Percentiles rank a stretch among this genome's conserved stretches.
Conservation (phyloP, 2,888 invertebrate genomes). For the Nowickia ferox region DNA sequence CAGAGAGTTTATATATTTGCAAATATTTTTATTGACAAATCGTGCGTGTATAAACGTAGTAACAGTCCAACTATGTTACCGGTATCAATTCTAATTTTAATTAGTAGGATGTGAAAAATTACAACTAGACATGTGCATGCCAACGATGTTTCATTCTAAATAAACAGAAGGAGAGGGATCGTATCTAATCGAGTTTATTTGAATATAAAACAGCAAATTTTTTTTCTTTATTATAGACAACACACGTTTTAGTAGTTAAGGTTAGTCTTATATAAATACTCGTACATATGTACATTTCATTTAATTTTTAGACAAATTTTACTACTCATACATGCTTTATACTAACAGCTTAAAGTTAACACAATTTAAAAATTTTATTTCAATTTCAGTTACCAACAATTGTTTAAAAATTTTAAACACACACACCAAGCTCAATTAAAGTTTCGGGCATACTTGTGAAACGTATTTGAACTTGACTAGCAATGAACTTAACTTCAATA, state of each 20-base stretch:
- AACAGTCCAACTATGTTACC: conserved; percentile 48
- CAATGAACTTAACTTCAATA: conserved; percentile 71
- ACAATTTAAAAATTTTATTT: conserved; percentile 20
- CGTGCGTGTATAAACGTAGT: no score
- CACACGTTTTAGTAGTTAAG: conserved; percentile 48
- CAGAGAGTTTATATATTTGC: no score
- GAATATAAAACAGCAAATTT: not conserved
- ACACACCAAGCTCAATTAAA: not conserved
- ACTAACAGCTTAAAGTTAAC: not conserved
- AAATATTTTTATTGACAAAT: no score
- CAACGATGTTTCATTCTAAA: conserved; percentile 27
- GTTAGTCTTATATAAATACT: conserved; percentile 33
- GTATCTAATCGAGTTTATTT: not conserved
- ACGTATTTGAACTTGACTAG: conserved; percentile 70
- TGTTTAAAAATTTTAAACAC: not conserved
- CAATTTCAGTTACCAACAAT: conserved; percentile 28
- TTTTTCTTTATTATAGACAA: not conserved
- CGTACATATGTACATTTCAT: not conserved
- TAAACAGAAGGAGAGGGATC: not conserved
- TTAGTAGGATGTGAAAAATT: conserved; percentile 68
- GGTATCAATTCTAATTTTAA: conserved; percentile 70
- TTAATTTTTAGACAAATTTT: conserved; percentile 46
- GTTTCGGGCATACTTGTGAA: not conserved
- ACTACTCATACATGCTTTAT: not conserved
- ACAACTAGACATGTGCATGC: conserved; percentile 56